Base-by-base conservation (phyloP, 2,113 vertebrate species). In the Cardinalis cardinalis region DNA sequence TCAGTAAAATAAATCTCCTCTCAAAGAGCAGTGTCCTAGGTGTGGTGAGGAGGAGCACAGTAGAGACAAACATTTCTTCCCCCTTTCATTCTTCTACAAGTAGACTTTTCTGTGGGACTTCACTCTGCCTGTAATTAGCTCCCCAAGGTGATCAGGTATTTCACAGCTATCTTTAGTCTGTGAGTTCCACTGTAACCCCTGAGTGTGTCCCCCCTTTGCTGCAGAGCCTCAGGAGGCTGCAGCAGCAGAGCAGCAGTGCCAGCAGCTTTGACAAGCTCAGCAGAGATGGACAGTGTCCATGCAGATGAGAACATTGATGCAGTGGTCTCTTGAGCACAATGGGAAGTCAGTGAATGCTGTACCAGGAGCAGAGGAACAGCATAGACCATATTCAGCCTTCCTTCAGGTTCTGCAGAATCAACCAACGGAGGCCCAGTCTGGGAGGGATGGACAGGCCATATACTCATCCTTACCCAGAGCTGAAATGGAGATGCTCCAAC, bases 161-260 rank as follows among this genome's bases (percentile, higher is more conserved):
- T 52, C 55, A 40, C 10, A 69, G 70, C 28, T 52, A 2, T 9
- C 77, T 89, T 65, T 23, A 31, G 13, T 13, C 43, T 26, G 10
- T 2, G 10, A 52, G 32, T 60, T 60, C 46, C 31, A 15, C 19
- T 0, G 0, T 36, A 68, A 34, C 14, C 44, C 32, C 32, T 10
- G 31, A 20, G 31, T 31, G 38, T 14, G 26, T 60, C 12, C 16
- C n/a, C 29, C 1, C 24, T n/a, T 32, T 20, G 21, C 61, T 73
- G 56, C 6, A 43, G 60, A 78, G 52, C 38, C 38, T 70, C 52
- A 70, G 56, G 20, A 70, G 48, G 46, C 76, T 79, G 66, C 36
- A 60, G 24, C 58, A 86, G 83, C 59, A 76, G 53, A 28, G 36
- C 18, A 80, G 49, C 48, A 63, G 61, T 3, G 7, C 31, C 51